phyloP scores from a whole-genome alignment of 23 tunicate species.

The Diplosoma virens region DNA sequence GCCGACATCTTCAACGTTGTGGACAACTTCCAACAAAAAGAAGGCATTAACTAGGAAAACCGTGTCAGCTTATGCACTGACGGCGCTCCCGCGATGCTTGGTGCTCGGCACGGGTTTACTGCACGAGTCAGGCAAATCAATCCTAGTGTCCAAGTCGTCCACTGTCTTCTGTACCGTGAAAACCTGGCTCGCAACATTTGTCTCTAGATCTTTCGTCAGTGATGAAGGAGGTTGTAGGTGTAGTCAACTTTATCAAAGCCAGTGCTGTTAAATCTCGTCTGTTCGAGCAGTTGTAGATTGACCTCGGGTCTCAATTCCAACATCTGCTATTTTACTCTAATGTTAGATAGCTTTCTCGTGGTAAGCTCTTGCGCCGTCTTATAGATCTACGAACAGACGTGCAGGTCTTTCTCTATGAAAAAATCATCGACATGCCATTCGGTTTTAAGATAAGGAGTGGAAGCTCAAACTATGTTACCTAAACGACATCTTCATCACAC shows the following conservation, averaged over 20 bases:
- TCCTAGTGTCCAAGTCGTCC: constrained; percentile 25
- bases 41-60: constrained; percentile 54
- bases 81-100: constrained; percentile 69
- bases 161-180: constrained; percentile 43
- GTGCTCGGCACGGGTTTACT: constrained; percentile 43
- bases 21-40: constrained; percentile 37
- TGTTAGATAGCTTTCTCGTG: constrained; percentile 38
- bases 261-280: constrained; percentile 40
- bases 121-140: constrained; percentile 26
- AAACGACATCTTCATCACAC: constrained; percentile 29
- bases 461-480: constrained; percentile 45
- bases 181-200: constrained; percentile 43
- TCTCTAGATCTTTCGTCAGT: constrained; percentile 58
- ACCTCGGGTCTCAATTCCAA: constrained; percentile 54
- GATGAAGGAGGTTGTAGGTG: constrained; percentile 61
- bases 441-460: constrained; percentile 47
- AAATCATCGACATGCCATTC: constrained; percentile 64
- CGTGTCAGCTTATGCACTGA: constrained; percentile 56
- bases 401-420: constrained; percentile 57
- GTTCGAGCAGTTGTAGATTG: constrained; percentile 47
- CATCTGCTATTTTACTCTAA: constrained; percentile 62
- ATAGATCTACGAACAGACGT: constrained; percentile 58
- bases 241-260: constrained; percentile 59
- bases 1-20: constrained; percentile 32
- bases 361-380: constrained; percentile 49